Conservation (phyloP, 2,113 vertebrate genomes). For the Glareola pratincola region DNA sequence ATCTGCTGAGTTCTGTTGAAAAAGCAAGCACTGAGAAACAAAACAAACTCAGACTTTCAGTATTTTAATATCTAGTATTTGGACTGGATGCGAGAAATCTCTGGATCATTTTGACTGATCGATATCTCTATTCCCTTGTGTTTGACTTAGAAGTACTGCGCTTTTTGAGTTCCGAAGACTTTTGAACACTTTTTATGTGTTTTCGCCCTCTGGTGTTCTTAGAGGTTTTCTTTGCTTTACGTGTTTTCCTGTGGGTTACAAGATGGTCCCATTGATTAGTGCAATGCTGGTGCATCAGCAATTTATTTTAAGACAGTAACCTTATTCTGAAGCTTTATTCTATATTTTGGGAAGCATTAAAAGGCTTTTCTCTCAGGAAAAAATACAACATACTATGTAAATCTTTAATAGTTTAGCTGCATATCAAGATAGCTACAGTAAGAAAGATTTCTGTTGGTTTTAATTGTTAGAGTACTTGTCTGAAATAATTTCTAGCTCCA, state of each 20-base stretch:
- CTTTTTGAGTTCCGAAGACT: neutral
- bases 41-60: neutral
- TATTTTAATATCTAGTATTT: neutral
- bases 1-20: neutral
- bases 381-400: neutral
- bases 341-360: neutral
- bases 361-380: neutral
- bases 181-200: neutral
- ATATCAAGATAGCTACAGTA: neutral
- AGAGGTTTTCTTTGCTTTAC: neutral
- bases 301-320: neutral
- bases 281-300: neutral
- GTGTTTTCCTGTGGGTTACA: neutral
- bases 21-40: neutral
- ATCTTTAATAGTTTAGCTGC: neutral
- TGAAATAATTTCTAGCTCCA: neutral
- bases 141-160: neutral
- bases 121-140: neutral
- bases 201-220: constrained; percentile 18
- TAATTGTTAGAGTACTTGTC: neutral
- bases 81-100: neutral
- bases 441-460: neutral
- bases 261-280: neutral
- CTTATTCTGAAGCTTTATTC: neutral
- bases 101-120: neutral